Base-by-base conservation (phyloP, 2,888 invertebrate genomes). In the Philaethria dido region DNA sequence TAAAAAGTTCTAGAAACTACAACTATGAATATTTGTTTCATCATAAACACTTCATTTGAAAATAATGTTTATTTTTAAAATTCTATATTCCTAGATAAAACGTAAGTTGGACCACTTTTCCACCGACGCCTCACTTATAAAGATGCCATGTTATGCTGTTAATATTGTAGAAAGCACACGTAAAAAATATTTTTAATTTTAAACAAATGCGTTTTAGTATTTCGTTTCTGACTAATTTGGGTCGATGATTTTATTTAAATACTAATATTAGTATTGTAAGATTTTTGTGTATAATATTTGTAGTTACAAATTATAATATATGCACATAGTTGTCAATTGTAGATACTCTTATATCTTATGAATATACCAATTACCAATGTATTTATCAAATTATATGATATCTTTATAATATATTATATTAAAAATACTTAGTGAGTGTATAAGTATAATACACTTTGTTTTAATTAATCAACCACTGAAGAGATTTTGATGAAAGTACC, bases 161-260 rank as follows among this genome's bases (percentile, higher is more conserved):
- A 71, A 71, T 77, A 77, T 73, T 69, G 72, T 79, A 79, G 77
- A 75, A 76, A 79, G 79, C 81, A 83, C 81, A 76, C 74, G 62
- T 73, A 68, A 71, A 72, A 73, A 66, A 77, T 75, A 71, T 69
- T 75, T 33, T 6, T 33, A 33, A 33, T 75, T 75, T 71, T 66
- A 74, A 81, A 85, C 85, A 88, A 85, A 89, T 91, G 89, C 89
- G 90, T 90, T 92, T 86, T 90, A 91, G 90, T 90, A 90, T 89
- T 89, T 90, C 87, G 87, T 90, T 88, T 62, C 36, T 14, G 70
- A 75, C 69, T 69, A 77, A 77, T 78, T 72, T 33, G 13, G 33
- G 13, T 60, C 44, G n/a, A 50, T 61, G 55, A 48, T 69, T 75
- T 70, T 71, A 64, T 72, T 65, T 69, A 68, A 68, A 70, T 62